Evolutionary conservation across 2,113 vertebrate genomes (phyloP).

Genomic region (Campylomormyrus numenius): DNA sequence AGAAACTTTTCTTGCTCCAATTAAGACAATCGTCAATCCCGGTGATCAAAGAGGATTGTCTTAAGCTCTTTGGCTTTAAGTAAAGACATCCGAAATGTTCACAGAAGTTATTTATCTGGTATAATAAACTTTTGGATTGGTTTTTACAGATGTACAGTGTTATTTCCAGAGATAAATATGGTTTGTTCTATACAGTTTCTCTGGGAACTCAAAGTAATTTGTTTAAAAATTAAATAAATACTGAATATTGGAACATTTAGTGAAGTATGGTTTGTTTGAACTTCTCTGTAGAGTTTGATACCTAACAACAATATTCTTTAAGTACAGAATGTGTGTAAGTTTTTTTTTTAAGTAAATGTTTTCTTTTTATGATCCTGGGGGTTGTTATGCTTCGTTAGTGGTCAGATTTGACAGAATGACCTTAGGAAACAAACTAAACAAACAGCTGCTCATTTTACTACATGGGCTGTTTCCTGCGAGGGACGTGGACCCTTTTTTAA

Average conservation of each 20-base stretch:
- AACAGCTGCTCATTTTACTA: neutral
- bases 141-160: neutral
- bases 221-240: neutral
- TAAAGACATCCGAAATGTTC: neutral
- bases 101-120: neutral
- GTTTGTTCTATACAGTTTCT: neutral
- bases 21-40: constrained; percentile 6
- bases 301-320: neutral
- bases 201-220: constrained; percentile 4
- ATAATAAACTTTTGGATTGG: neutral
- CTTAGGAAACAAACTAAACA: neutral
- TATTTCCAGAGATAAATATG: neutral
- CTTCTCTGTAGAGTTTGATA: neutral
- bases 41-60: neutral
- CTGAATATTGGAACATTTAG: neutral
- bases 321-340: neutral
- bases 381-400: neutral
- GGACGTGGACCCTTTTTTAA: neutral
- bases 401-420: constrained; percentile 1
- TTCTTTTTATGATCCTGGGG: neutral
- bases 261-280: neutral
- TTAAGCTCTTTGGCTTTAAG: constrained; percentile 11
- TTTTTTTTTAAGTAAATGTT: neutral
- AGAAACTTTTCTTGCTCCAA: neutral
- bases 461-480: neutral